Conservation (phyloP, 1,140 invertebrate genomes). For the Bathynomus jamesi region DNA sequence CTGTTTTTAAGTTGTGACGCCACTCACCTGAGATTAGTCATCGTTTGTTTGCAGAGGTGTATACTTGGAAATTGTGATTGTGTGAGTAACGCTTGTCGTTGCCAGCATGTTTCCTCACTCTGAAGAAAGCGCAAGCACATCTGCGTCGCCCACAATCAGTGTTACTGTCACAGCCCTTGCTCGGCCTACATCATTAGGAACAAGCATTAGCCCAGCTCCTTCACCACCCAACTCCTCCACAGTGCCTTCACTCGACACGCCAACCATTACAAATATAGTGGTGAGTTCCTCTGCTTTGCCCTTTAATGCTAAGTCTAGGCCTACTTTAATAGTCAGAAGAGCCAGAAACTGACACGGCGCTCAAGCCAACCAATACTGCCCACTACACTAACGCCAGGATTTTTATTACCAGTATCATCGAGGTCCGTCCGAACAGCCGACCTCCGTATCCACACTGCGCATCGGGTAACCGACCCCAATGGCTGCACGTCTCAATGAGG, state of each 20-base stretch:
- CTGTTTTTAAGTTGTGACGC: slow-evolving; percentile 1
- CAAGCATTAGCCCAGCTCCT: not conserved
- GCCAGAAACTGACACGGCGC: too few relatives aligned
- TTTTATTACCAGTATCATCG: too few relatives aligned
- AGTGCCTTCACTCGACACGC: not conserved
- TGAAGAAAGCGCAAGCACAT: not conserved
- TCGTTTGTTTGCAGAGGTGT: not conserved
- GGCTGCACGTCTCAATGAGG: too few relatives aligned
- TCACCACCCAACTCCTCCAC: not conserved
- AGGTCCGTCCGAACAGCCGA: too few relatives aligned
- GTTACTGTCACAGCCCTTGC: not conserved
- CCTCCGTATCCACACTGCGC: too few relatives aligned
- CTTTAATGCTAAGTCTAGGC: not conserved
- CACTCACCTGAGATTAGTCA: not conserved
- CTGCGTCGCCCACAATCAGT: not conserved
- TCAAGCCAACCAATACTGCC: too few relatives aligned
- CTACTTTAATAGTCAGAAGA: too few relatives aligned
- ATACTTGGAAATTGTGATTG: not conserved
- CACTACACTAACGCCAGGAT: too few relatives aligned
- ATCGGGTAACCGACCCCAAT: too few relatives aligned
- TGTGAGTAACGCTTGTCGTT: too few relatives aligned
- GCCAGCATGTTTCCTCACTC: not conserved
- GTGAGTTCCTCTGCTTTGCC: not conserved
- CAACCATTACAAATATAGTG: not conserved
- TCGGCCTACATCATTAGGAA: not conserved